phyloP scores from a whole-genome alignment of 2,113 vertebrate species.

The Chlamydotis undulata region DNA sequence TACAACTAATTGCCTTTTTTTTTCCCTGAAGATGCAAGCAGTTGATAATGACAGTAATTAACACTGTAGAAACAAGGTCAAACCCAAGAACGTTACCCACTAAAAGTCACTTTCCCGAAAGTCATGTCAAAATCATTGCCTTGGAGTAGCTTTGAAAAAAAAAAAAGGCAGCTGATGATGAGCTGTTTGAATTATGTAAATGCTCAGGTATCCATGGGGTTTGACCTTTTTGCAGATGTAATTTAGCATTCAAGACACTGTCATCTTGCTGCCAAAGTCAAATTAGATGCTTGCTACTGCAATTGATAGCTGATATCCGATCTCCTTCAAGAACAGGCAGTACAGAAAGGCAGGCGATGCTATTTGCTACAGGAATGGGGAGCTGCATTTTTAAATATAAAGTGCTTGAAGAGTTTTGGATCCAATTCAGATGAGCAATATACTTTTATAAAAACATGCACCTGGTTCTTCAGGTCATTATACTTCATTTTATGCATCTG shows the following conservation, averaged over 20 bases:
- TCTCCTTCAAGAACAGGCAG: constrained; percentile 45
- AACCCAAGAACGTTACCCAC: constrained; percentile 28
- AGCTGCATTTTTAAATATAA: not conserved
- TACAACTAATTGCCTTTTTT: constrained; percentile 33
- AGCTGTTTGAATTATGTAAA: constrained; percentile 71
- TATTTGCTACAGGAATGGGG: not conserved
- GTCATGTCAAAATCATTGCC: constrained; percentile 45
- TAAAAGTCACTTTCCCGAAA: constrained; percentile 64
- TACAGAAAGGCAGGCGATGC: not conserved
- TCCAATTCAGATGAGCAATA: not conserved
- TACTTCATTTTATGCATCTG: not conserved
- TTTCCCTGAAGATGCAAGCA: constrained; percentile 39
- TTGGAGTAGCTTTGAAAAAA: constrained; percentile 20
- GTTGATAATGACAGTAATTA: constrained; percentile 64
- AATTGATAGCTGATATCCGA: constrained; percentile 64
- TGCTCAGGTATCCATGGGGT: constrained; percentile 62
- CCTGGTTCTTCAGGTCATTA: not conserved
- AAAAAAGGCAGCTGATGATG: constrained; percentile 43
- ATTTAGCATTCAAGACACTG: constrained; percentile 72
- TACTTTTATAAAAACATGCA: not conserved
- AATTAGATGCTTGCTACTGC: constrained; percentile 62
- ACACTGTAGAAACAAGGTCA: constrained; percentile 55
- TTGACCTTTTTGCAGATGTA: constrained; percentile 71
- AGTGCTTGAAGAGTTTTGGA: not conserved
- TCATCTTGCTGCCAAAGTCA: constrained; percentile 67